These are phyloP conservation scores for Ptychoptera albimana DNA, from an alignment of 2,888 invertebrate species.

Conservation along the genomic window DNA sequence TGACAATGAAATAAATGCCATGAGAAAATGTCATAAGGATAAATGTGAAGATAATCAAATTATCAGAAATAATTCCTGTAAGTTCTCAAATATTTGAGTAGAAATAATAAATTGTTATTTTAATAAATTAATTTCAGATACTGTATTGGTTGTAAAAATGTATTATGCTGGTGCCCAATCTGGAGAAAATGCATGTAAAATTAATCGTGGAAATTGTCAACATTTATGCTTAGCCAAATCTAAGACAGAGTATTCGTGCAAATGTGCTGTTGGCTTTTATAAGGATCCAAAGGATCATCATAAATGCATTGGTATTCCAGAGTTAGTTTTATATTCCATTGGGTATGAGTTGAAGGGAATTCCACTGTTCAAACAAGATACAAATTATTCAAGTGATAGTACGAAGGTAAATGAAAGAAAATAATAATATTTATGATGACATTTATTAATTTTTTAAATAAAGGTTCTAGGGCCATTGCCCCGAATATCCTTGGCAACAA, in stretches of 20 bases:
- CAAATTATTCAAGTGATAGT: neutral
- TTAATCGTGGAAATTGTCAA: conserved; percentile 41
- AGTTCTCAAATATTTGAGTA: no score
- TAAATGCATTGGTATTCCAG: conserved; percentile 39
- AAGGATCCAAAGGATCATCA: conserved; percentile 35
- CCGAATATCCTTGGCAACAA: conserved; percentile 55
- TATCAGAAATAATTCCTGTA: conserved; percentile 44
- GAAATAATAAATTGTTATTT: neutral
- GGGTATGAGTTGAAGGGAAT: conserved; percentile 63
- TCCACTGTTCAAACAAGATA: conserved; percentile 17
- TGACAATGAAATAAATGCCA: conserved; percentile 42
- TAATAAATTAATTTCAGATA: conserved; percentile 27
- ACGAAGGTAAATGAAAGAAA: neutral
- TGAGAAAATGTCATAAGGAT: conserved; percentile 45
- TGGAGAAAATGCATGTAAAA: conserved; percentile 39
- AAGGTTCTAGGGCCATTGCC: conserved; percentile 52
- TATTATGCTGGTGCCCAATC: conserved; percentile 51
- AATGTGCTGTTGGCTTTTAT: conserved; percentile 58
- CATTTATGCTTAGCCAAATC: conserved; percentile 59
- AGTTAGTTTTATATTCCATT: conserved; percentile 60
- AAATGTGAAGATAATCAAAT: conserved; percentile 31
- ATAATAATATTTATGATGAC: neutral
- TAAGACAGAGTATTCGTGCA: conserved; percentile 40
- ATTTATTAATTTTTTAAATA: conserved; percentile 1
- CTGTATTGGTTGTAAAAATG: conserved; percentile 48